phyloP scores from a whole-genome alignment of 2,113 vertebrate genomes.

The Fregetta grallaria region DNA sequence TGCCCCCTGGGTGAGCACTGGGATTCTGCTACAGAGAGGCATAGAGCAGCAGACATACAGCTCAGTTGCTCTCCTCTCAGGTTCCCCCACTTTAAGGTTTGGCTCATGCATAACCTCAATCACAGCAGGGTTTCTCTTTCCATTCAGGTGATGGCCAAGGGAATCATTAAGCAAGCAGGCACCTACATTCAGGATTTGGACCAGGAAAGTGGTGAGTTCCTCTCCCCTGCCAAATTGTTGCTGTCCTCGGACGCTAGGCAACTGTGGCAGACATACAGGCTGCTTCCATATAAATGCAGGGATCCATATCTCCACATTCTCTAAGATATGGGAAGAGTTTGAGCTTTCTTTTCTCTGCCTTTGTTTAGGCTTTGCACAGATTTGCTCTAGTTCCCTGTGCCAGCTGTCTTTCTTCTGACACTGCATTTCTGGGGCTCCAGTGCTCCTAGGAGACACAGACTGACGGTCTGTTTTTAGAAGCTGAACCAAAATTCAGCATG shows the following conservation, averaged over 20 bases:
- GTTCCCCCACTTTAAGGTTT: neutral
- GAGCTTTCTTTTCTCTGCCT: neutral
- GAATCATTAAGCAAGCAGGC: constrained; percentile 54
- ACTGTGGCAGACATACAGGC: neutral
- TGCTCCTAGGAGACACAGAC: neutral
- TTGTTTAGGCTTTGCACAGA: neutral
- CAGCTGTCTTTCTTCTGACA: neutral
- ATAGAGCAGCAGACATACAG: neutral
- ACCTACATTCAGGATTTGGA: constrained; percentile 45
- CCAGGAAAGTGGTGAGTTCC: constrained; percentile 51
- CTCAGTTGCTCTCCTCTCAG: neutral
- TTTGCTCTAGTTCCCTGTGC: neutral
- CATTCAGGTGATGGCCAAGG: constrained; percentile 74
- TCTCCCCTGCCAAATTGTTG: neutral
- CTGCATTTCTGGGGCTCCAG: neutral
- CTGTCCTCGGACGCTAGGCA: neutral
- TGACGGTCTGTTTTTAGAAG: neutral
- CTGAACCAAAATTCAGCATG: neutral
- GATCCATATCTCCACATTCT: neutral
- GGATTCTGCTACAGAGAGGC: neutral
- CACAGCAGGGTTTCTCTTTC: neutral
- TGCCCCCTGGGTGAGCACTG: neutral
- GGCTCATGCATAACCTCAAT: neutral
- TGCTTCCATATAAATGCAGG: neutral
- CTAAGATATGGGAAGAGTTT: neutral